These are phyloP conservation scores for Bagarius yarrelli DNA, from an alignment of 2,113 vertebrate genomes.

Conservation along the genomic window DNA sequence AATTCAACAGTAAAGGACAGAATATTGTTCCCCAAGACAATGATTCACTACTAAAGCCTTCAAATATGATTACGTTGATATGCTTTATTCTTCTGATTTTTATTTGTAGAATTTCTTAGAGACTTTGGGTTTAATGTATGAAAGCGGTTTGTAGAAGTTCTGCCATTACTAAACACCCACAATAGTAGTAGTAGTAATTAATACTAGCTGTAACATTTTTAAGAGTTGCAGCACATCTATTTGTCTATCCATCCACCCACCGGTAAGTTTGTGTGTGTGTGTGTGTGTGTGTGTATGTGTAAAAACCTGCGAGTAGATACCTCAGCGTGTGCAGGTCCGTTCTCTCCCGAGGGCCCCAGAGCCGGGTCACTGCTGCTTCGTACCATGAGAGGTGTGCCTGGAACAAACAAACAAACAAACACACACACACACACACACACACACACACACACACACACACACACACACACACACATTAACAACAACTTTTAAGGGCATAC, in stretches of 20 bases:
- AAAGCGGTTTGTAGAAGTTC: no score
- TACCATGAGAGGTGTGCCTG: slow-evolving; percentile 91
- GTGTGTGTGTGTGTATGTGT: not conserved
- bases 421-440: slow-evolving; percentile 1
- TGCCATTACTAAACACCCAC: no score
- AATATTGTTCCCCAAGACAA: not conserved
- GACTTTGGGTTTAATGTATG: not conserved
- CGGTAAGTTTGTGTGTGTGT: not conserved
- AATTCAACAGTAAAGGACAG: not conserved
- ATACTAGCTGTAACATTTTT: no score
- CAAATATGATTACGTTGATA: not conserved
- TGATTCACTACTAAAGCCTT: not conserved
- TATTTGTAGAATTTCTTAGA: not conserved
- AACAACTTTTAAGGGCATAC: no score
- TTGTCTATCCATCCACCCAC: no score
- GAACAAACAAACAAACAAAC: slow-evolving; percentile 37
- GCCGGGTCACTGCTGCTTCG: slow-evolving; percentile 93
- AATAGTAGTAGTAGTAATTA: no score
- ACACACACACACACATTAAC: no score
- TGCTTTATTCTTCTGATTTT: not conserved
- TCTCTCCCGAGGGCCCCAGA: slow-evolving; percentile 71
- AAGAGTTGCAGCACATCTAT: no score
- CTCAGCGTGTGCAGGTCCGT: slow-evolving; percentile 64
- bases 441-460: slow-evolving; percentile 24
- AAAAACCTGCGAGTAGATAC: slow-evolving; percentile 53